phyloP scores from a whole-genome alignment of 2,797 vertebrate species.

The Sebastes cheni region DNA sequence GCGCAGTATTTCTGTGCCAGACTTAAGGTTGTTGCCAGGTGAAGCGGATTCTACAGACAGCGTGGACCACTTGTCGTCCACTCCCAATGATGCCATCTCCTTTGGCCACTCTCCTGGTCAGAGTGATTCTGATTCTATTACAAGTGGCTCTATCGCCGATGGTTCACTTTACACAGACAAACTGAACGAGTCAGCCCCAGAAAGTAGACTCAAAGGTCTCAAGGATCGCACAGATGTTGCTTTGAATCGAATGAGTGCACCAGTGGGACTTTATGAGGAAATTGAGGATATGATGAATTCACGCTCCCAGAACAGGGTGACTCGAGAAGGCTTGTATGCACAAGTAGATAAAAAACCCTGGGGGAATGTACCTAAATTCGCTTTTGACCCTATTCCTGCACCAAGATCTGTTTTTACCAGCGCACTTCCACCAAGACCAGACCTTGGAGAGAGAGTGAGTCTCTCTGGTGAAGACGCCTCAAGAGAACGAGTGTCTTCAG shows the following conservation, averaged over 20 bases:
- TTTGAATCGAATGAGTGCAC: conserved; percentile 23
- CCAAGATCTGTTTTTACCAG: conserved; percentile 5
- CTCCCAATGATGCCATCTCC: conserved; percentile 15
- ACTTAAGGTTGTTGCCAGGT: conserved; percentile 56
- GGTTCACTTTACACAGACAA: conserved; percentile 16
- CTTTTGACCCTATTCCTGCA: conserved; percentile 15
- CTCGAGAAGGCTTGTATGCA: conserved; percentile 19
- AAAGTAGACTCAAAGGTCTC: neutral
- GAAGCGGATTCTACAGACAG: neutral
- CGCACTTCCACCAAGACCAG: neutral
- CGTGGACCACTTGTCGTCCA: neutral
- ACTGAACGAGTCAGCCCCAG: neutral
- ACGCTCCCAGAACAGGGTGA: neutral
- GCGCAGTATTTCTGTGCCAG: conserved; percentile 82
- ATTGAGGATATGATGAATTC: neutral
- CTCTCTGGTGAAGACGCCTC: neutral
- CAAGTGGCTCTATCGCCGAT: conserved; percentile 30
- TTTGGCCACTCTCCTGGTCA: conserved; percentile 21
- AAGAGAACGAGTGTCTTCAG: neutral
- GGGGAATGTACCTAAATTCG: neutral
- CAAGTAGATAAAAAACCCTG: conserved; percentile 39
- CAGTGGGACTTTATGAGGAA: conserved; percentile 17
- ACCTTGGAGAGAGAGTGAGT: conserved; percentile 12
- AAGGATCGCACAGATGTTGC: neutral
- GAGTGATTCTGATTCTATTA: conserved; percentile 68